Evolutionary conservation across 1,140 invertebrate species (phyloP), one percentile per base, ranked within the genome.

Genomic region (Eueides isabella): DNA sequence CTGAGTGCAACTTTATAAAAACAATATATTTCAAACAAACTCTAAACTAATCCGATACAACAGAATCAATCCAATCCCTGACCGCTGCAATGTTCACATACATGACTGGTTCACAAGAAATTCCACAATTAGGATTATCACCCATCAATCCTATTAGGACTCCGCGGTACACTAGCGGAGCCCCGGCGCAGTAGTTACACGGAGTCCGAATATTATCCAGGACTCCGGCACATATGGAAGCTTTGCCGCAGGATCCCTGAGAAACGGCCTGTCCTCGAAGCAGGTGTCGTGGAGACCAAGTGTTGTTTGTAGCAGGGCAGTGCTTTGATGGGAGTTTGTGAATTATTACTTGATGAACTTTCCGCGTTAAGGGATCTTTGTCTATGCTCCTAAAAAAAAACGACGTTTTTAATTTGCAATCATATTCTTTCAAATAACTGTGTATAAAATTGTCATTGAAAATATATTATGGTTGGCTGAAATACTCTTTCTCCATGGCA

Each of bases 111-210:
- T 78, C 84, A 77, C 88, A 90, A 26, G 81, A 65, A 7, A 77
- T 64, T 12, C 80, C 85, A 71, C 88, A 86, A 9, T 72, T 78
- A 28, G 35, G 30, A 72, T 74, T 74, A 61, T 78, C 80, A 55
- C 64, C 72, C 85, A 85, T 83, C 26, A 88, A 9, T 30, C 78
- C 85, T 64, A 83, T 63, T 62, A 88, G 74, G 35, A 33, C 29
- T 33, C 70, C 38, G n/a, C 70, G 70, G 14, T 71, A 71, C 72
- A 89, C 64, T 61, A 90, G 80, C 29, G 88, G 84, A 33, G 88
- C 35, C 55, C 87, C 88, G 16, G 82, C 84, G 77, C 87, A 85
- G 74, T 80, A 83, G 74, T 73, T 68, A 76, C 88, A 89, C 9
- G 82, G 74, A 31, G 44, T 33, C 63, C 29, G 63, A 31, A 78